Evolutionary conservation across 2,888 invertebrate species (phyloP), one percentile per base, ranked within the genome.

Genomic region (Pseudoips prasinana): DNA sequence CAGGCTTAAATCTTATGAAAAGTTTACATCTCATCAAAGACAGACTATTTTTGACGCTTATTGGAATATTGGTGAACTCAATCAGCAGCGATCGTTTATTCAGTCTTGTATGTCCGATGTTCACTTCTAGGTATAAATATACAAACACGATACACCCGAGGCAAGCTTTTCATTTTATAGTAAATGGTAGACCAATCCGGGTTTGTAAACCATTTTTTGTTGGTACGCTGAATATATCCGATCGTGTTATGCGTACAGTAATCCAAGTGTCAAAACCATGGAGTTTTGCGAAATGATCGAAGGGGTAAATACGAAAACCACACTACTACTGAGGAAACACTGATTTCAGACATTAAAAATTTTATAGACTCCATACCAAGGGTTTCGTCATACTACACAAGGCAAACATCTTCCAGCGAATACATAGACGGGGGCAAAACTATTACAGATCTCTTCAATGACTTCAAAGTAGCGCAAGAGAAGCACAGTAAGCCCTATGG

Each of bases 101-200:
- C 25, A 29, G 39, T 44, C 41, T 22, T 50, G 50, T 34, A 32
- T 46, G 32, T 39, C 44, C 28, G 20, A 31, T 37, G 39, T 41
- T n/a, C 24, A 39, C 39, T 24, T 37, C 38, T 8, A 33, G 9
- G 29, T 38, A 42, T 8, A 33, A 33, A 25, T 34, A 42, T 8
- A 24, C 41, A 6, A 42, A 42, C 25, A 33, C 33, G 11, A 8
- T n/a, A 4, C 22, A 27, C 7, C 32, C 40, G 1, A 20, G 35
- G 19, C 11, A 25, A 7, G 22, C 38, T 8, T 43, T 35, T n/a
- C 22, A 35, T 32, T 35, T 41, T 8, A n/a, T 10, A 9, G 22
- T 33, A 3, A 18, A 30, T 1, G 25, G 26, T 2, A 7, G 25
- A 14, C 8, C 17, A 22, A 10, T 35, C 3, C 8, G 31, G 8